These are phyloP conservation scores for Bombylius discolor DNA, from an alignment of 2,888 invertebrate species.

Conservation along the genomic window DNA sequence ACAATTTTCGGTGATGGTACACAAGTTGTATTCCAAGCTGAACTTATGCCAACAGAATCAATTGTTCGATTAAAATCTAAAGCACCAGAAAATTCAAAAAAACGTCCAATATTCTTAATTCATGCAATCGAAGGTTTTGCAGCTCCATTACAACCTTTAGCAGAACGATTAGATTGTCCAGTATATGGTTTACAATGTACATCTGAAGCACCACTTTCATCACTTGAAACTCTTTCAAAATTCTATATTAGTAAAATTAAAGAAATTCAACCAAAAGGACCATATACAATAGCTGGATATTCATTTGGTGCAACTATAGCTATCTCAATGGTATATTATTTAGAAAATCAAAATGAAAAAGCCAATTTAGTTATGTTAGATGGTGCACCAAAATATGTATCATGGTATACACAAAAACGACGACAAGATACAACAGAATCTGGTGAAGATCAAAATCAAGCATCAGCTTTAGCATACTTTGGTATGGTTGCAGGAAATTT, in stretches of 20 bases:
- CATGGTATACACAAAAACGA: conserved; percentile 55
- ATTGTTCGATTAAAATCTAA: conserved; percentile 55
- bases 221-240: conserved; percentile 57
- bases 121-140: conserved; percentile 87
- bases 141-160: conserved; percentile 54
- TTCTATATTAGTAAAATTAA: conserved; percentile 63
- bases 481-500: conserved; percentile 63
- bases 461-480: conserved; percentile 71
- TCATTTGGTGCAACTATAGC: conserved; percentile 92
- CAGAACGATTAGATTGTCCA: conserved; percentile 55
- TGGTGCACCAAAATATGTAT: conserved; percentile 75
- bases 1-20: conserved; percentile 37
- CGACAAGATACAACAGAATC: conserved; percentile 34
- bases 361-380: conserved; percentile 60
- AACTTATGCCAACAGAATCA: conserved; percentile 62
- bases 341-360: conserved; percentile 46
- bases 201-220: conserved; percentile 54
- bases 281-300: conserved; percentile 84
- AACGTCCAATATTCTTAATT: conserved; percentile 49
- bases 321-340: conserved; percentile 83
- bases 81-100: conserved; percentile 30
- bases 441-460: conserved; percentile 46
- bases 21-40: conserved; percentile 44
- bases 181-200: conserved; percentile 89
- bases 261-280: conserved; percentile 62